A percentile compares a stretch with the other conserved stretches of the same genome.
Conservation (phyloP, 2,797 vertebrate genomes). For the Acrocephalus scirpaceus region DNA sequence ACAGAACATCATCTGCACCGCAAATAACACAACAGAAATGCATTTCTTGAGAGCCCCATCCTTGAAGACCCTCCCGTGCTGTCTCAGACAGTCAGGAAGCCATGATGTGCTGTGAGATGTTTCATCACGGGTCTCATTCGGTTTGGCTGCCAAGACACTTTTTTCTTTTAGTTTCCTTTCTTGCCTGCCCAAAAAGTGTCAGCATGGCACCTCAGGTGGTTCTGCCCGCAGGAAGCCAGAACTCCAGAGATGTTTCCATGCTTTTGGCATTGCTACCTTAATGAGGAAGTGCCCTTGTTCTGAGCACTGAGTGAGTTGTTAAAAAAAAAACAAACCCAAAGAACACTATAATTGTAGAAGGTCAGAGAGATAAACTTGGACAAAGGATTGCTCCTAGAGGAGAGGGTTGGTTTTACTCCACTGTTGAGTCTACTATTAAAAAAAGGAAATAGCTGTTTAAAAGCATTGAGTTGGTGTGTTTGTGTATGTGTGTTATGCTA, state of each 20-base stretch:
- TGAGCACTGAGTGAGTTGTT: constrained; percentile 73
- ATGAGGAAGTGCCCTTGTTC: constrained; percentile 68
- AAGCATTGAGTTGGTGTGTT: constrained; percentile 71
- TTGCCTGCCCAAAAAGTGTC: constrained; percentile 48
- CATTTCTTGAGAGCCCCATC: constrained; percentile 73
- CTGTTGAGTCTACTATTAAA: constrained; percentile 42
- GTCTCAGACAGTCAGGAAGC: constrained; percentile 57
- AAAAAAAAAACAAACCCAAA: not conserved
- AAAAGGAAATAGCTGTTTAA: constrained; percentile 70
- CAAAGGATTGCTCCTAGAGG: constrained; percentile 48
- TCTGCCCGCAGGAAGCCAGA: constrained; percentile 29
- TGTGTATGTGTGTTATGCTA: constrained; percentile 57
- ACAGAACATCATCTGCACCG: constrained; percentile 84
- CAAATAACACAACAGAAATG: constrained; percentile 84
- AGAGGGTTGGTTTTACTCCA: constrained; percentile 34
- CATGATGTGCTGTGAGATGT: not conserved
- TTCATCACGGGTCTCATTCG: constrained; percentile 5
- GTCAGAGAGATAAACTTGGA: constrained; percentile 59
- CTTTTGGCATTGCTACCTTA: constrained; percentile 53
- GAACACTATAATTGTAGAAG: not conserved
- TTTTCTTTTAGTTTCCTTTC: not conserved
- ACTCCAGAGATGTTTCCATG: constrained; percentile 25
- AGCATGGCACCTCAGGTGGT: constrained; percentile 7
- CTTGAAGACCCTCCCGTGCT: constrained; percentile 65
- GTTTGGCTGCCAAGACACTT: constrained; percentile 62